Evolutionary conservation across 2,888 invertebrate genomes (phyloP).

Genomic region (Apamea crenata): DNA sequence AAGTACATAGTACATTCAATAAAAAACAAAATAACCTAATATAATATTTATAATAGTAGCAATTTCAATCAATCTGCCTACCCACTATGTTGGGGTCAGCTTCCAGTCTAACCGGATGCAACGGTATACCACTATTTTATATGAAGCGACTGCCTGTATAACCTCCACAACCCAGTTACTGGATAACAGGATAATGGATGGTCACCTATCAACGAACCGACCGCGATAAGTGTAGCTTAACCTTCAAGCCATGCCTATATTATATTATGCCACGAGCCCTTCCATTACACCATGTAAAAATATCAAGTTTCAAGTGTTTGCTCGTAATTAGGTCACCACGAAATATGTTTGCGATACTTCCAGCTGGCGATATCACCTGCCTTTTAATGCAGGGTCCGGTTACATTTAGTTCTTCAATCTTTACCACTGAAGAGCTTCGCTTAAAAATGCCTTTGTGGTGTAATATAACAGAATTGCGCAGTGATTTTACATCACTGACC

Average conservation of each 20-base stretch:
- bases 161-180: background rate
- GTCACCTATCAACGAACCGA: background rate
- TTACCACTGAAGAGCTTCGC: background rate
- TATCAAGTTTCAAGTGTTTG: constrained; percentile 33
- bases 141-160: background rate
- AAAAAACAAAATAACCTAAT: too few relatives aligned
- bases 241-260: background rate
- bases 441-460: background rate
- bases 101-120: too few relatives aligned
- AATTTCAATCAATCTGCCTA: too few relatives aligned
- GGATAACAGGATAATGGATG: background rate
- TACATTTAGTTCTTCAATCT: constrained; percentile 16
- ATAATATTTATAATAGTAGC: too few relatives aligned
- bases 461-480: background rate
- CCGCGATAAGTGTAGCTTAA: background rate
- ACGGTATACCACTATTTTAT: background rate
- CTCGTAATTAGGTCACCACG: constrained; percentile 4
- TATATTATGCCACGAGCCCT: background rate
- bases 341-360: background rate
- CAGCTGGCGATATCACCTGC: background rate
- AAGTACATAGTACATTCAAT: too few relatives aligned
- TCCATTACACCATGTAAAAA: constrained; percentile 1
- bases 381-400: constrained; percentile 21
- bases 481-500: too few relatives aligned
- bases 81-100: too few relatives aligned